These are phyloP conservation scores for Chionoecetes opilio DNA, from an alignment of 1,140 invertebrate genomes.

Conservation along the genomic window DNA sequence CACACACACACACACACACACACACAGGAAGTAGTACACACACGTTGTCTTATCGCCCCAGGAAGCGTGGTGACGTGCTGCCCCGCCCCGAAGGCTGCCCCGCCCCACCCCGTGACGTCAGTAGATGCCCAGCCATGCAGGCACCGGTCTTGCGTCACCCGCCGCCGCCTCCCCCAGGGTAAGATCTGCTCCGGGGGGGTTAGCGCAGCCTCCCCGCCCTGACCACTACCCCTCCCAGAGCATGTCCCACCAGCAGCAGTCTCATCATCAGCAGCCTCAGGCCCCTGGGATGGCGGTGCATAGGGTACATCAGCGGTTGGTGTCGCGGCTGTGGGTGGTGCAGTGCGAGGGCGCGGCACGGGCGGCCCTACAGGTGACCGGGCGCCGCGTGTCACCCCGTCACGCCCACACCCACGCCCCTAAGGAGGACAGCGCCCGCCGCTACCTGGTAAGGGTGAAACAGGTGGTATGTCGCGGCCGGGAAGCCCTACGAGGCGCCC, in stretches of 20 bases:
- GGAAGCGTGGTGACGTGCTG: neutral
- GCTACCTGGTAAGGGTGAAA: conserved; percentile 62
- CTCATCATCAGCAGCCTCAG: neutral
- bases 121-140: neutral
- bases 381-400: neutral
- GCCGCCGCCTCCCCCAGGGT: neutral
- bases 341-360: neutral
- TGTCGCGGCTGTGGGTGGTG: neutral
- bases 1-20: neutral
- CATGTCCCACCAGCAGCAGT: neutral
- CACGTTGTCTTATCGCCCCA: too few species aligned
- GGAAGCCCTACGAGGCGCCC: conserved; percentile 48
- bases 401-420: conserved; percentile 32
- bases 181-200: neutral
- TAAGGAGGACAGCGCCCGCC: conserved; percentile 65
- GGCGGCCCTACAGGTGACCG: conserved; percentile 54
- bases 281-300: neutral
- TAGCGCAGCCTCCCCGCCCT: neutral
- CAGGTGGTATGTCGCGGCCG: neutral
- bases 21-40: neutral
- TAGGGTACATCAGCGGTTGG: neutral
- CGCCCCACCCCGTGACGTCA: neutral
- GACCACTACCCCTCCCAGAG: neutral
- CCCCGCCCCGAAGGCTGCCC: neutral
- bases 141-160: neutral